A percentile compares a stretch with the other conserved stretches of the same genome.
These are phyloP conservation scores for Selenia dentaria DNA, from an alignment of 2,888 invertebrate genomes.

Conservation along the genomic window DNA sequence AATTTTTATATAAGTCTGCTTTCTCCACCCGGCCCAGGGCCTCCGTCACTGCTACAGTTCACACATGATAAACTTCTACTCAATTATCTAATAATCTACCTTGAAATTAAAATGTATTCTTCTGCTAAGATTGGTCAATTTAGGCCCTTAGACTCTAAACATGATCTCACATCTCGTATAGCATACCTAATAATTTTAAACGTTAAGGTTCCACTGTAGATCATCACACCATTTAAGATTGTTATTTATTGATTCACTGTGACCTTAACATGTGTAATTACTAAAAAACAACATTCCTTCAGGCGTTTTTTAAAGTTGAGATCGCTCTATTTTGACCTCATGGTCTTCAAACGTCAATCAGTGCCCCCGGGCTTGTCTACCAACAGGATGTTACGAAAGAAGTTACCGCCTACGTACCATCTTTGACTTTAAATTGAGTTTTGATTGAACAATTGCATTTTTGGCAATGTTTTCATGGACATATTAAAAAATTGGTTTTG, in stretches of 20 bases:
- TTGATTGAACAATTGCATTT: too few relatives aligned
- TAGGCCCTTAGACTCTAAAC: background rate
- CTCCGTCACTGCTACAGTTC: too few relatives aligned
- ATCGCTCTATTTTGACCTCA: constrained; percentile 28
- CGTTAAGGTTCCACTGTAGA: constrained; percentile 2
- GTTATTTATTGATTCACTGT: constrained; percentile 18
- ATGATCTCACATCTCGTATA: background rate
- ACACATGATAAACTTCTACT: too few relatives aligned
- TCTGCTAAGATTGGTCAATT: background rate
- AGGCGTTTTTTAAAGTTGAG: constrained; percentile 13
- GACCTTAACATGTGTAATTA: constrained; percentile 21
- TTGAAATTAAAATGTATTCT: too few relatives aligned
- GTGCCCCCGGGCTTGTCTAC: constrained; percentile 18
- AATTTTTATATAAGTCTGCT: too few relatives aligned
- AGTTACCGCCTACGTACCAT: background rate
- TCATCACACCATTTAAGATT: constrained; percentile 3
- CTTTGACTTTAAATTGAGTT: too few relatives aligned
- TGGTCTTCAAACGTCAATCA: constrained; percentile 15
- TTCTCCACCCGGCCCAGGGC: too few relatives aligned
- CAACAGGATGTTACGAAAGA: constrained; percentile 1
- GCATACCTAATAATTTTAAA: constrained; percentile 11
- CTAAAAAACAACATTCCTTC: constrained; percentile 18
- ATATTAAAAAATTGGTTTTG: too few relatives aligned
- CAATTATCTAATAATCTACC: too few relatives aligned
- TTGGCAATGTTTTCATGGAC: too few relatives aligned